Evolutionary conservation across 2,797 vertebrate genomes (phyloP), one percentile per base, ranked within the genome.

Genomic region (Pseudotriccus pelzelni): DNA sequence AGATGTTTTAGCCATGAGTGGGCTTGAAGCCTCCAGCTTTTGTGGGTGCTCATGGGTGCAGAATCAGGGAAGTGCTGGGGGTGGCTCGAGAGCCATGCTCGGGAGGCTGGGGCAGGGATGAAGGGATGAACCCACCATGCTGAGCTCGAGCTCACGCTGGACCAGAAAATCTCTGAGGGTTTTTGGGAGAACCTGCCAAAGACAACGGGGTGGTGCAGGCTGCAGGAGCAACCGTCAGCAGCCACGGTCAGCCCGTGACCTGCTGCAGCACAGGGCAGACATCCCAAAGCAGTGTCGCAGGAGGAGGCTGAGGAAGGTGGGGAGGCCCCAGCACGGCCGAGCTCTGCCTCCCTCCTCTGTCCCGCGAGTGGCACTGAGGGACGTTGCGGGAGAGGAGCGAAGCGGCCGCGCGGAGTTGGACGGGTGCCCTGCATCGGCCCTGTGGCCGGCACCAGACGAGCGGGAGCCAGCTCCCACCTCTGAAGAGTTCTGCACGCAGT

Each of bases 301-400:
- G 47, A 76, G 68, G 27, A 39, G 60, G 32, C 37, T 76, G 69
- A 50, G 69, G 66, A 75, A 34, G 55, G 36, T 46, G 84, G 73
- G 80, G 36, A 56, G 5, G 10, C 63, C 70, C 41, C 1, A 3
- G 23, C 60, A 22, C 3, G 0, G 25, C 32, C 59, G 8, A 72
- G 41, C 58, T 75, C 78, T 60, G 34, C 5, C 7, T 66, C 47
- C 44, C 32, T 72, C 74, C 32, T 34, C 28, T 24, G 7, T 16
- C 30, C 60, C 60, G 6, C 20, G 25, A 70, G 52, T 28, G 6
- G 52, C 66, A 49, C 78, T 0, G 1, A 27, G 78, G 87, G 70
- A 7, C 14, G 0, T 0, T 22, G 78, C 0, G 0, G n/a, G 73
- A n/a, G n/a, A n/a, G 56, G n/a, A 25, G 47, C 2, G 0, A 1